A percentile compares a stretch with the other conserved stretches of the same genome.
Conservation (phyloP, 2,797 vertebrate species). For the Chelidonichthys spinosus region DNA sequence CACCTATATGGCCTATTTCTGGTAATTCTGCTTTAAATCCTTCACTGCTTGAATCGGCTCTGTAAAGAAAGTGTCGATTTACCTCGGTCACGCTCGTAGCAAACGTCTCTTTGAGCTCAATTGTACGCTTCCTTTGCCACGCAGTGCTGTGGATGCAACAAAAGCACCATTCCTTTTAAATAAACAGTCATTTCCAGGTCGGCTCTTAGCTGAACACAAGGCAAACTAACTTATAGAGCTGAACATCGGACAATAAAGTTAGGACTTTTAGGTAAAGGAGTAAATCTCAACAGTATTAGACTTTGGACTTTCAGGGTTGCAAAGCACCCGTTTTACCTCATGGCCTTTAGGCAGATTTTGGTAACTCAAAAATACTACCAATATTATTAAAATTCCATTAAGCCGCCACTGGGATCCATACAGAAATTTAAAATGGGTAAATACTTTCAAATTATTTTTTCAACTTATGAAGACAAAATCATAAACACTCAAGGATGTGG, state of each 20-base stretch:
- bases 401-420: neutral
- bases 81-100: constrained; percentile 85
- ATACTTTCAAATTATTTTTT: neutral
- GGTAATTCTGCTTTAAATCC: neutral
- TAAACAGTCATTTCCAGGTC: constrained; percentile 4
- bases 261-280: constrained; percentile 45
- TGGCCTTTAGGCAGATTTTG: neutral
- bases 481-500: neutral
- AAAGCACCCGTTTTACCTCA: neutral
- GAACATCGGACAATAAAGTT: constrained; percentile 28
- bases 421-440: neutral
- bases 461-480: neutral
- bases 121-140: constrained; percentile 91
- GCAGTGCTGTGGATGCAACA: constrained; percentile 84
- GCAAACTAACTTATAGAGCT: neutral
- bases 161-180: neutral
- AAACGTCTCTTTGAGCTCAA: constrained; percentile 89
- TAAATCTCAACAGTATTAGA: constrained; percentile 63
- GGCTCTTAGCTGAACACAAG: neutral
- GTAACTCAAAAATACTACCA: neutral
- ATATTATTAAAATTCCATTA: neutral
- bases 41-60: constrained; percentile 75
- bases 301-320: constrained; percentile 49
- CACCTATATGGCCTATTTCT: neutral
- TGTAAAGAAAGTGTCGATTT: constrained; percentile 92